Evolutionary conservation across 2,797 vertebrate genomes (phyloP).

Genomic region (Synanceia verrucosa): DNA sequence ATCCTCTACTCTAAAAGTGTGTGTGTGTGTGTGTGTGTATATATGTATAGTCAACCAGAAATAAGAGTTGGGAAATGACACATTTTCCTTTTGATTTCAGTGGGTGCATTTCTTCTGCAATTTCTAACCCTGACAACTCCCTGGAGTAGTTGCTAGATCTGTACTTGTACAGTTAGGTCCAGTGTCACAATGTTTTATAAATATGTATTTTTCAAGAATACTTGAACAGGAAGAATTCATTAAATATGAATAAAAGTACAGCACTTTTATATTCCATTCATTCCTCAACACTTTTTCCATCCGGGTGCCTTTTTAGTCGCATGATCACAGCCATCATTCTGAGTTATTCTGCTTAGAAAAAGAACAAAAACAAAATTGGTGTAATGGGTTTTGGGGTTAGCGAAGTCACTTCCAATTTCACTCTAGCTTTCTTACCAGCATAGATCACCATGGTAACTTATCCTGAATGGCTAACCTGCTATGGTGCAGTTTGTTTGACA

Average conservation of each 20-base stretch:
- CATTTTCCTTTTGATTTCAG: conserved; percentile 42
- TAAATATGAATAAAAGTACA: conserved; percentile 81
- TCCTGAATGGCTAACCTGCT: too few relatives aligned
- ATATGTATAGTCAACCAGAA: conserved; percentile 49
- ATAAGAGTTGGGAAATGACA: conserved; percentile 27
- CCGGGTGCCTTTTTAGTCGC: neutral
- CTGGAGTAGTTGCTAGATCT: conserved; percentile 69
- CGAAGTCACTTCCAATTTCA: too few relatives aligned
- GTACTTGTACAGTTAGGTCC: conserved; percentile 70
- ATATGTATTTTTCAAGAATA: conserved; percentile 81
- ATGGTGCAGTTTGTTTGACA: too few relatives aligned
- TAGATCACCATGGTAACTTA: too few relatives aligned
- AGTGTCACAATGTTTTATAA: conserved; percentile 74
- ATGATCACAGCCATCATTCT: too few relatives aligned
- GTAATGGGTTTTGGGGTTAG: too few relatives aligned
- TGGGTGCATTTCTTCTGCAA: conserved; percentile 60
- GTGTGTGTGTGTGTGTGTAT: conserved; percentile 23
- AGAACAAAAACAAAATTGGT: too few relatives aligned
- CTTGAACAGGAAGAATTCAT: conserved; percentile 85
- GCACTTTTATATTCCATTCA: conserved; percentile 77
- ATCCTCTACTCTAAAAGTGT: conserved; percentile 41
- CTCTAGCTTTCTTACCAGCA: too few relatives aligned
- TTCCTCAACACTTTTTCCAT: neutral
- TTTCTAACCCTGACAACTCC: conserved; percentile 57
- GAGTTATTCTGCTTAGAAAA: too few relatives aligned